phyloP scores from a whole-genome alignment of 2,797 vertebrate species.

The Australoheros facetus region DNA sequence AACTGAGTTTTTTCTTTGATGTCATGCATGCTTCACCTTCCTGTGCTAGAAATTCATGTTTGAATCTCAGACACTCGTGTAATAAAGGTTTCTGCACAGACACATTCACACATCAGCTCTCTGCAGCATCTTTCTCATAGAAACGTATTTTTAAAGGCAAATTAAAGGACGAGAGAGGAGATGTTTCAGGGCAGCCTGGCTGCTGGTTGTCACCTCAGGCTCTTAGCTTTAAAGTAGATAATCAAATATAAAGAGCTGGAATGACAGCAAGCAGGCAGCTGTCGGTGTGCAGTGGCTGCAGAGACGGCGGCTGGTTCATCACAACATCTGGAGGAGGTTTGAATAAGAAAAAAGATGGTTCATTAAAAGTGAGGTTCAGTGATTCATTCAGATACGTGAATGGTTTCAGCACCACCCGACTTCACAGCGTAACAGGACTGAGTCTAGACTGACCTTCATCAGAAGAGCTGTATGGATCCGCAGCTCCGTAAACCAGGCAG shows the following conservation, averaged over 20 bases:
- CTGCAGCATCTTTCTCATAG: not conserved
- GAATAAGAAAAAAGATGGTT: not conserved
- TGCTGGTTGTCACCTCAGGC: slow-evolving; percentile 8
- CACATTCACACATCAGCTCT: not conserved
- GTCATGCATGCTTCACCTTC: slow-evolving; percentile 33
- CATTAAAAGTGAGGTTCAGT: not conserved
- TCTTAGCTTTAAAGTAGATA: not conserved
- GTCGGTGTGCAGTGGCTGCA: not conserved
- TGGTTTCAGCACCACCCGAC: not conserved
- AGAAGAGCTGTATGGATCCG: not conserved
- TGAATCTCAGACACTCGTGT: not conserved
- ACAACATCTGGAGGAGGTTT: not conserved
- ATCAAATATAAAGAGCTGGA: slow-evolving; percentile 23
- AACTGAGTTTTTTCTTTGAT: slow-evolving; percentile 14
- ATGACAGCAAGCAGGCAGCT: not conserved
- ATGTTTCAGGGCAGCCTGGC: not conserved
- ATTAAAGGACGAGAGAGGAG: not conserved
- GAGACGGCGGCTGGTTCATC: not conserved
- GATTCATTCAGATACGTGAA: not conserved
- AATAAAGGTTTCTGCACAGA: not conserved
- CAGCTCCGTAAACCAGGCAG: too few relatives aligned
- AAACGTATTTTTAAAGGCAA: not conserved
- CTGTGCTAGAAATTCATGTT: not conserved
- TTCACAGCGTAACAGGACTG: not conserved
- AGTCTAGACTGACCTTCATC: not conserved